A percentile compares a stretch with the other conserved stretches of the same genome.
phyloP scores from a whole-genome alignment of 2,113 vertebrate species.

The Mormyrus lacerda region DNA sequence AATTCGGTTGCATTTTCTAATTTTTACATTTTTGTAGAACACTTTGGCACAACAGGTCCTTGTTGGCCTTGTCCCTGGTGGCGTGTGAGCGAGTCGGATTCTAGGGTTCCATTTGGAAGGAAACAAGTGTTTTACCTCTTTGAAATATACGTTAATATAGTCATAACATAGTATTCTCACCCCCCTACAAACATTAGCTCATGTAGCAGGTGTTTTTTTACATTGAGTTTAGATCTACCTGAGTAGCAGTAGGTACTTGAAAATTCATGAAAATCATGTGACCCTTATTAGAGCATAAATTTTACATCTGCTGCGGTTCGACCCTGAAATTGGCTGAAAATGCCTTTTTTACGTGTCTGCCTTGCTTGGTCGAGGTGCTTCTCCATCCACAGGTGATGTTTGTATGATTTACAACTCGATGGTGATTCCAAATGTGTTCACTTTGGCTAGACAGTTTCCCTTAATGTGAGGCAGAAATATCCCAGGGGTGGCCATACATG shows the following conservation, averaged over 20 bases:
- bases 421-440: slow-evolving; percentile 26
- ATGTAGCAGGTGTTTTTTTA: neutral
- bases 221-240: neutral
- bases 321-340: neutral
- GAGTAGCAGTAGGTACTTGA: neutral
- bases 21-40: neutral
- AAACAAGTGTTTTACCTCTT: neutral
- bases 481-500: slow-evolving; percentile 4
- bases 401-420: neutral
- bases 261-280: neutral
- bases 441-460: slow-evolving; percentile 38
- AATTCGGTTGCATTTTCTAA: neutral
- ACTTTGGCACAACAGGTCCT: neutral
- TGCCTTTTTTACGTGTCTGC: neutral
- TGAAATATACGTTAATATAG: neutral
- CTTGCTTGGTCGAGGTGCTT: neutral
- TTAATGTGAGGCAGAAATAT: slow-evolving; percentile 43
- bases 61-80: neutral
- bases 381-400: neutral
- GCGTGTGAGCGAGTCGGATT: neutral
- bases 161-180: neutral
- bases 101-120: neutral
- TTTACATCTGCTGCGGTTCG: neutral
- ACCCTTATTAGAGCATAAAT: neutral
- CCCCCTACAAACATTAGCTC: neutral